Evolutionary conservation across 2,797 vertebrate species (phyloP).

Genomic region (Macropus fuliginosus): DNA sequence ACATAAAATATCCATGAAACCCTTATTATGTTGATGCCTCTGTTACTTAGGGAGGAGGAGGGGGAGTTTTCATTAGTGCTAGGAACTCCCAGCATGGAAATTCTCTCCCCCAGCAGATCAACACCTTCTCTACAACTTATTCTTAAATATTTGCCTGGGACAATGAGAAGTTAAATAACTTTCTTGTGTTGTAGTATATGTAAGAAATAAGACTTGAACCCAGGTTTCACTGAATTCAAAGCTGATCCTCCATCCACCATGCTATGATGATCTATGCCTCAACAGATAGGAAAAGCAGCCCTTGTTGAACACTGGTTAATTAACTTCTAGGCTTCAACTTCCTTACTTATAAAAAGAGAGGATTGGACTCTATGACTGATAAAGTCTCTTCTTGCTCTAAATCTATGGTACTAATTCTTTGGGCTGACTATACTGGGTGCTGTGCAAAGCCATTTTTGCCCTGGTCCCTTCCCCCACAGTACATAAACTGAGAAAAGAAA

Average conservation of each 20-base stretch:
- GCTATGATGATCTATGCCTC: slow-evolving; percentile 3
- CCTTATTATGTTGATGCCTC: not conserved
- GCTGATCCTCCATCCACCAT: not conserved
- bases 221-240: not conserved
- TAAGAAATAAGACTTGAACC: not conserved
- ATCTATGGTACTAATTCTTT: not conserved
- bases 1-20: not conserved
- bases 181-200: not conserved
- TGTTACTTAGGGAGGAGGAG: not conserved
- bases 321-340: no score
- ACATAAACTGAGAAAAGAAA: not conserved
- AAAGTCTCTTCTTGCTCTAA: slow-evolving; percentile 23
- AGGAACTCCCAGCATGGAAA: not conserved
- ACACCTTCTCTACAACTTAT: no score
- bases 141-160: not conserved
- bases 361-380: not conserved
- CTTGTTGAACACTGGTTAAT: not conserved
- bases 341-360: not conserved
- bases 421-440: not conserved
- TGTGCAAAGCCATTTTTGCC: not conserved
- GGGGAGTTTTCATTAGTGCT: not conserved
- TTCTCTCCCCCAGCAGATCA: no score
- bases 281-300: not conserved
- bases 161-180: not conserved
- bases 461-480: not conserved